phyloP scores from a whole-genome alignment of 2,113 vertebrate species.

The Aptenodytes patagonicus region DNA sequence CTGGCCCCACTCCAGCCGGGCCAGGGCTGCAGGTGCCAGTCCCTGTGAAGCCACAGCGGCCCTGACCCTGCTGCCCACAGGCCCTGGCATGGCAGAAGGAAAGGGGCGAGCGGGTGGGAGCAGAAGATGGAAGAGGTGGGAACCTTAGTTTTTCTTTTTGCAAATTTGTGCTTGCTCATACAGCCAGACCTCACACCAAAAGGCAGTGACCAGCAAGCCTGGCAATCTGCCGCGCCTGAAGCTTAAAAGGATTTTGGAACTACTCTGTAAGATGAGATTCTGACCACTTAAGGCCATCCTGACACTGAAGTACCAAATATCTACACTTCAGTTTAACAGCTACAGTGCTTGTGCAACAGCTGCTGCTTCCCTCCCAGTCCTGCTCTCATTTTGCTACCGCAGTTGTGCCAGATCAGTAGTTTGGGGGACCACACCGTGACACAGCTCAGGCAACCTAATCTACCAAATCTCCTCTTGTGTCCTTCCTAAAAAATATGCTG shows the following conservation, averaged over 20 bases:
- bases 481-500: background rate
- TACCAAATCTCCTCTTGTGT: background rate
- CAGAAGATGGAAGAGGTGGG: background rate
- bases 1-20: background rate
- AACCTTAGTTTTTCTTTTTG: background rate
- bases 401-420: background rate
- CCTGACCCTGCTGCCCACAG: background rate
- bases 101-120: fast-evolving
- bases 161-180: background rate
- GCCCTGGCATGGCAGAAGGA: background rate
- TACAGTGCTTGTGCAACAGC: background rate
- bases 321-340: background rate
- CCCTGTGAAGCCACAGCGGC: fast-evolving
- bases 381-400: background rate
- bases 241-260: background rate
- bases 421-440: background rate
- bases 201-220: background rate
- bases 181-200: background rate
- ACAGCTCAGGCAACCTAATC: background rate
- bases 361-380: background rate
- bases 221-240: background rate
- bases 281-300: background rate
- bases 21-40: background rate
- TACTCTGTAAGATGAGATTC: background rate
- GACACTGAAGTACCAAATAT: background rate